Percentiles rank a stretch among this genome's conserved stretches.
phyloP scores from a whole-genome alignment of 2,797 vertebrate genomes.

The Tarsius wallacei region DNA sequence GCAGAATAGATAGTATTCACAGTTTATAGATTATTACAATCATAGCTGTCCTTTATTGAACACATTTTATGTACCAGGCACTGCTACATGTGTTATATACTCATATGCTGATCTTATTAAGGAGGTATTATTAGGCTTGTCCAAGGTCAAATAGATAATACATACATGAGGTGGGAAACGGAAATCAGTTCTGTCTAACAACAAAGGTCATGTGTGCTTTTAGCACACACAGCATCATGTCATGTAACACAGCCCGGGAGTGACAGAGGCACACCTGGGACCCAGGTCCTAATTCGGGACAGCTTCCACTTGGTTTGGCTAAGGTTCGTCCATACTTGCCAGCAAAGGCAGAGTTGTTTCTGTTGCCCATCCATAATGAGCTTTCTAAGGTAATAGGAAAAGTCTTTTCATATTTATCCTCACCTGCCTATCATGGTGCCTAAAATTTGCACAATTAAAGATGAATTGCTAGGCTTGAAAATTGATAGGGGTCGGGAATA shows the following conservation, averaged over 20 bases:
- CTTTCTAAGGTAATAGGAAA: not conserved
- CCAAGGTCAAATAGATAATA: not conserved
- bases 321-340: not conserved
- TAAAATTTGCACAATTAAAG: not conserved
- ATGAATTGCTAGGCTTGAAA: not conserved
- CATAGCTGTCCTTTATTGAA: not conserved
- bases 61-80: not conserved
- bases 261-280: not conserved
- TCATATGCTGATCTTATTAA: not conserved
- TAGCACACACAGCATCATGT: not conserved
- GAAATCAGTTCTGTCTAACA: not conserved
- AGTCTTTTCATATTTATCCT: not conserved
- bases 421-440: not conserved
- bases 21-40: not conserved
- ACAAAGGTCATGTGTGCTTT: not conserved
- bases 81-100: not conserved
- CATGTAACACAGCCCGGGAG: not conserved
- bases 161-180: not conserved
- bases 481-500: not conserved
- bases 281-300: not conserved
- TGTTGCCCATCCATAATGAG: not conserved
- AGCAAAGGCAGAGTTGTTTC: not conserved
- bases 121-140: not conserved
- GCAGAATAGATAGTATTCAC: not conserved
- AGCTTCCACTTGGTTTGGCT: not conserved